Base-by-base conservation (phyloP, 2,113 vertebrate genomes). In the Megaceryle maxima region DNA sequence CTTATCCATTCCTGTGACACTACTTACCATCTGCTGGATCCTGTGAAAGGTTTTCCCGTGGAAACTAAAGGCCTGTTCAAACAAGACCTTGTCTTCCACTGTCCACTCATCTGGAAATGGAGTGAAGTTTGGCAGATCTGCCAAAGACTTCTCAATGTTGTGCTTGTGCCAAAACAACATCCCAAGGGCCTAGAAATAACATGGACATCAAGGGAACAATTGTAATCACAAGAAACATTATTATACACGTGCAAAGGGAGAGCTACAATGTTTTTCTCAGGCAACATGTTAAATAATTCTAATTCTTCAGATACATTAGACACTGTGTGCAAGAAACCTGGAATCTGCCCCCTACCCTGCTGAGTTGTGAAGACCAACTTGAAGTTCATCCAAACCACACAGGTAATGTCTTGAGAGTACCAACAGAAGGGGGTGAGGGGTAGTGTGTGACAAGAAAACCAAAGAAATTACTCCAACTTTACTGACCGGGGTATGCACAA, bases 81-180 rank as follows among this genome's bases (percentile, higher is more conserved):
- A 99, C 59, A 99, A 98, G 48, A 99, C 99, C 93, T 98, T 98
- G 98, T 99, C 99, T 97, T 99, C 99, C 97, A 99, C 99, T 7
- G 99, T 99, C 99, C 99, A 99, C 97, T 99, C 99, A 83, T 99
- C 99, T 53, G 99, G 99, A 94, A 99, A 99, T 1, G 99, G 99
- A 66, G 99, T 99, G 91, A 99, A 99, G 98, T 99, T 99, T 28
- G 99, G 99, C 77, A 99, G 97, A 90, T 99, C 99, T 24, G 99
- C 99, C 98, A 99, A 94, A 83, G 99, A 99, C 75, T 99, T 99
- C 96, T 99, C 99, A 0, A 99, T 98, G 95, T 99, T 99, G 98
- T 99, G 99, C 94, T 99, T 99, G 98, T 99, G 99, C 99, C 99
- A 99, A 94, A 99, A 99, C 21, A 99, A 98, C 99, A 99, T 99